These are phyloP conservation scores for Athalia rosae DNA, from an alignment of 2,888 invertebrate species.

Conservation along the genomic window DNA sequence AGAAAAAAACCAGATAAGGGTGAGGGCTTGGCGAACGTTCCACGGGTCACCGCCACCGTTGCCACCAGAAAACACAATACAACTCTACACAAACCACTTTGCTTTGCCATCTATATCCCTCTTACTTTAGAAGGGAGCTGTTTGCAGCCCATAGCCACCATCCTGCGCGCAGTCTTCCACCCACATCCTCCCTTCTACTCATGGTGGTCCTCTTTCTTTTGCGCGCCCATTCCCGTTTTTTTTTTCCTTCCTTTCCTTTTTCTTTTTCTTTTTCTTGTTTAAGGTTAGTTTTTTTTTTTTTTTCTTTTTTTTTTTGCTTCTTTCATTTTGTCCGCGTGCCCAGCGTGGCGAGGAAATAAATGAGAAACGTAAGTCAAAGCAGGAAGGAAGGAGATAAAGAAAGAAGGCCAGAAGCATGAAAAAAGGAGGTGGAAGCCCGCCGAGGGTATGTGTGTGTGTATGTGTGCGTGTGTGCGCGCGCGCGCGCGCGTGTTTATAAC, in stretches of 20 bases:
- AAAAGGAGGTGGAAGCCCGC: not conserved
- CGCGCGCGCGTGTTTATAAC: conserved; percentile 5
- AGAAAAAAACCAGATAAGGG: not conserved
- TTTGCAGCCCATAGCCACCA: too few species aligned
- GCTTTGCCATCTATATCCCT: not conserved
- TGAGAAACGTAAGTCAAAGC: conserved; percentile 65
- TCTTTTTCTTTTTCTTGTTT: not conserved
- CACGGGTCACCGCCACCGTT: conserved; percentile 14
- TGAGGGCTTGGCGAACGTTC: conserved; percentile 17
- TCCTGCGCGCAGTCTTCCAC: not conserved
- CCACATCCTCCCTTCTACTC: not conserved
- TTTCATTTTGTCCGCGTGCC: conserved; percentile 34
- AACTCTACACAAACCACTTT: conserved; percentile 18
- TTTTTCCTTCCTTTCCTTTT: not conserved
- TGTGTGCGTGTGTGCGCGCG: not conserved
- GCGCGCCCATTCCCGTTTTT: not conserved
- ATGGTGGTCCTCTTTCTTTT: not conserved
- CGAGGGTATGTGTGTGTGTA: too few species aligned
- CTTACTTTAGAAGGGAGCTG: conserved; percentile 16
- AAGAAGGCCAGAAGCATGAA: not conserved
- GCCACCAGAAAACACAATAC: conserved; percentile 31
- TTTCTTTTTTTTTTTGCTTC: not conserved
- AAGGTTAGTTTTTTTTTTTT: not conserved
- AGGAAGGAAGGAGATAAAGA: conserved; percentile 38
- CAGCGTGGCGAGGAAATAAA: conserved; percentile 60